Conservation (phyloP, 2,888 invertebrate species). For the Scaptomyza tumidula region DNA sequence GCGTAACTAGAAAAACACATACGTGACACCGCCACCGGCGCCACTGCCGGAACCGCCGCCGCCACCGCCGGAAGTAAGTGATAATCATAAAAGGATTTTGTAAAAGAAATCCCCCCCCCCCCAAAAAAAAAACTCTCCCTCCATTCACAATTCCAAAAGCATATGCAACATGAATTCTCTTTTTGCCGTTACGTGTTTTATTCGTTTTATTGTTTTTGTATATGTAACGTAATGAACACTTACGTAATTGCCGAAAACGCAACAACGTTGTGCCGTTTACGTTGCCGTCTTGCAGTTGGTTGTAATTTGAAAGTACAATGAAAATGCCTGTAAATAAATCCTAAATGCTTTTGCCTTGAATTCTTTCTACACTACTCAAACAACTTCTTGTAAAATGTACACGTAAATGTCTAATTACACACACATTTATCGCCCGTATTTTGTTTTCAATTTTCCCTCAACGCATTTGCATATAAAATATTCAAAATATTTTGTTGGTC, state of each 20-base stretch:
- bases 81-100: conserved; percentile 32
- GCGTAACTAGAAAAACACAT: conserved; percentile 74
- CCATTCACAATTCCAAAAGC: conserved; percentile 27
- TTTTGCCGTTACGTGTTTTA: conserved; percentile 48
- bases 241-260: conserved; percentile 62
- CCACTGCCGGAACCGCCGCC: conserved; percentile 69
- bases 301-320: conserved; percentile 81
- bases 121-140: conserved; percentile 22
- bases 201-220: conserved; percentile 48
- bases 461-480: conserved; percentile 76
- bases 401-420: conserved; percentile 18
- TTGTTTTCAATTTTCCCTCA: conserved; percentile 23
- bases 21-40: conserved; percentile 73
- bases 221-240: conserved; percentile 69
- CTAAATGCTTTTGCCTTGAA: conserved; percentile 66
- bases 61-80: conserved; percentile 76
- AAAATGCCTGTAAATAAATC: conserved; percentile 83
- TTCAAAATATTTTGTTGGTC: conserved; percentile 70
- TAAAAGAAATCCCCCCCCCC: conserved; percentile 18
- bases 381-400: conserved; percentile 14
- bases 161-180: conserved; percentile 40
- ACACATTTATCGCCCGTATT: conserved; percentile 26
- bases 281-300: conserved; percentile 75
- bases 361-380: conserved; percentile 16
- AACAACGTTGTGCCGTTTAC: conserved; percentile 68